phyloP scores from a whole-genome alignment of 2,113 vertebrate species.

The Chloropsis hardwickii region DNA sequence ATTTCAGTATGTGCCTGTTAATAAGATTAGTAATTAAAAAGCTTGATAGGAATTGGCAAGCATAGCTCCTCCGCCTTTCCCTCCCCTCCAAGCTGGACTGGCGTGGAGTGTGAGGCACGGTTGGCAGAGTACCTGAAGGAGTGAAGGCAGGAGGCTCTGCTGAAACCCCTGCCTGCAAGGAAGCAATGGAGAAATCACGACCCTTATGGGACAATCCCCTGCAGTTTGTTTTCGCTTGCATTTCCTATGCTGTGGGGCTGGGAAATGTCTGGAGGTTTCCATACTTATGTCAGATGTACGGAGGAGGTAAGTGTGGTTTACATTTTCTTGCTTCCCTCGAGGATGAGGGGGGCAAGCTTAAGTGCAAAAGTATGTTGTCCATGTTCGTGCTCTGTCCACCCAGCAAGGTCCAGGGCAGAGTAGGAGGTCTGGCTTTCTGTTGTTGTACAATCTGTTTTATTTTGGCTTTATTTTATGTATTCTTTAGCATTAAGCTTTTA shows the following conservation, averaged over 20 bases:
- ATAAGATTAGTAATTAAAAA: constrained; percentile 82
- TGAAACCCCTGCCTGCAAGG: neutral
- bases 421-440: neutral
- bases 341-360: neutral
- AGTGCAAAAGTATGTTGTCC: neutral
- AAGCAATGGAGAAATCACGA: constrained; percentile 74
- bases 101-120: neutral
- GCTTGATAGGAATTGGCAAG: constrained; percentile 64
- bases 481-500: neutral
- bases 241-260: constrained; percentile 91
- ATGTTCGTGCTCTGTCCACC: neutral
- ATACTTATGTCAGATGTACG: constrained; percentile 93
- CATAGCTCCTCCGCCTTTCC: constrained; percentile 28
- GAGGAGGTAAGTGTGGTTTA: constrained; percentile 85
- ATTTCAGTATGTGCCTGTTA: constrained; percentile 69
- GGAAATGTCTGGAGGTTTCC: constrained; percentile 97
- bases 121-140: constrained; percentile 34
- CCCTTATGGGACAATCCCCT: constrained; percentile 83
- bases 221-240: constrained; percentile 90
- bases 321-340: neutral
- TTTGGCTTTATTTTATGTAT: neutral
- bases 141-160: neutral
- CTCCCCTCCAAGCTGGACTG: constrained; percentile 21
- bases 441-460: neutral
- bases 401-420: neutral